Evolutionary conservation across 2,113 vertebrate species (phyloP).

Genomic region (Upupa epops): DNA sequence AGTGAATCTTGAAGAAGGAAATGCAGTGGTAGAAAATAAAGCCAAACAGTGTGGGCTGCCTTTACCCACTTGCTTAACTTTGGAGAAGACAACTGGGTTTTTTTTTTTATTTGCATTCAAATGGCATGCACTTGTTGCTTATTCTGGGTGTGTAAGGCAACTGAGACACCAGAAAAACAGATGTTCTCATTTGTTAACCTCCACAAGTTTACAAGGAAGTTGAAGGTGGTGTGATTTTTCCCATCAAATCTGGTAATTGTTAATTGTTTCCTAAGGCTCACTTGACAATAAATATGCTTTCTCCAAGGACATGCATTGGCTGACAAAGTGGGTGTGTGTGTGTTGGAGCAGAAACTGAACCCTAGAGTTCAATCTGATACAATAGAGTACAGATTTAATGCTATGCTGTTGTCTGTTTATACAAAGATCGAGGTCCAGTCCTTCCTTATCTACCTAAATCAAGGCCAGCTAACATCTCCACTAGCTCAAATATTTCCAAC

Average conservation of each 20-base stretch:
- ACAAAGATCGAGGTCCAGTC: not conserved
- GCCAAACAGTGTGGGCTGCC: not conserved
- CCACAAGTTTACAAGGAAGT: not conserved
- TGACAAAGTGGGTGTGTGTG: not conserved
- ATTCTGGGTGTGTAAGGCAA: not conserved
- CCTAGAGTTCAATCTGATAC: not conserved
- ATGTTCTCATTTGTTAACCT: not conserved
- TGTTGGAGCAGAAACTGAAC: not conserved
- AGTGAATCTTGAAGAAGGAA: not conserved
- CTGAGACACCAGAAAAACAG: not conserved
- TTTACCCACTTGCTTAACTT: not conserved
- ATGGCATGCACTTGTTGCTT: not conserved
- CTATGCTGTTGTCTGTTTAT: not conserved
- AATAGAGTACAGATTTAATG: not conserved
- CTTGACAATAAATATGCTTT: not conserved
- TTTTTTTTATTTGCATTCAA: not conserved
- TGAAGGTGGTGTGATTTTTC: not conserved
- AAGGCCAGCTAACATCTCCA: not conserved
- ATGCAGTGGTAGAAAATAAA: not conserved
- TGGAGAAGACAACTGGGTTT: not conserved
- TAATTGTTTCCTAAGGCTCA: not conserved
- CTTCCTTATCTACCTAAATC: constrained; percentile 11
- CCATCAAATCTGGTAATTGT: not conserved
- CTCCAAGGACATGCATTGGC: not conserved
- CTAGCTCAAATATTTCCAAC: not conserved